Percentiles rank a stretch among this genome's conserved stretches.
phyloP scores from a whole-genome alignment of 2,797 vertebrate genomes.

The Buceros bicornis region DNA sequence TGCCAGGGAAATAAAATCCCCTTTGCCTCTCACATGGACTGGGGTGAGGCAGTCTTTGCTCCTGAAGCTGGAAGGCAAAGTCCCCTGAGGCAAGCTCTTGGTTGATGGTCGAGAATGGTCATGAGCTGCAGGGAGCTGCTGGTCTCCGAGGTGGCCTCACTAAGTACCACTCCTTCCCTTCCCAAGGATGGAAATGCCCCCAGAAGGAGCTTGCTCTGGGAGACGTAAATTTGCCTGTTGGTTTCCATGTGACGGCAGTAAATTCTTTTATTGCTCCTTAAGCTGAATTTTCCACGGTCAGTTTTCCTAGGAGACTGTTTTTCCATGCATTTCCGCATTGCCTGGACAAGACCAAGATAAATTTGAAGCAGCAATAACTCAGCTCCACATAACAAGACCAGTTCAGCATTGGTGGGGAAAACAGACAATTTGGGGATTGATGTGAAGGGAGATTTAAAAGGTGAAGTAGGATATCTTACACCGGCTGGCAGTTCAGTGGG shows the following conservation, averaged over 20 bases:
- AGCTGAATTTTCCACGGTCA: conserved; percentile 46
- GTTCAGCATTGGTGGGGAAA: neutral
- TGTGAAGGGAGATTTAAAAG: neutral
- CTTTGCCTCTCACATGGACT: neutral
- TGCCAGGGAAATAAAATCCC: neutral
- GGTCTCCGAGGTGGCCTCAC: accelerated
- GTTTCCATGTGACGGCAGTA: conserved; percentile 27
- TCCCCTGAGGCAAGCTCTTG: neutral
- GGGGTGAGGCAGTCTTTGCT: neutral
- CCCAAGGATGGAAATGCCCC: neutral
- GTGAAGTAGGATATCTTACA: neutral
- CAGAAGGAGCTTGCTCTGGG: neutral
- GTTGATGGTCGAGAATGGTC: neutral
- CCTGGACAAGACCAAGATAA: conserved; percentile 35
- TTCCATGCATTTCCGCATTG: neutral
- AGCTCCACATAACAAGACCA: neutral
- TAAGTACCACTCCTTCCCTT: neutral
- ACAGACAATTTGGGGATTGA: neutral
- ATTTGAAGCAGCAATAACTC: conserved; percentile 55
- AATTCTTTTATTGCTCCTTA: conserved; percentile 63
- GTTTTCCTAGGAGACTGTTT: conserved; percentile 63
- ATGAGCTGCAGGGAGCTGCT: neutral
- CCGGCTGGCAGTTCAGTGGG: neutral
- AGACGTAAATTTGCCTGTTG: conserved; percentile 40
- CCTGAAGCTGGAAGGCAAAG: neutral